Base-by-base conservation (phyloP, 2,888 invertebrate species). In the Galeruca laticollis region DNA sequence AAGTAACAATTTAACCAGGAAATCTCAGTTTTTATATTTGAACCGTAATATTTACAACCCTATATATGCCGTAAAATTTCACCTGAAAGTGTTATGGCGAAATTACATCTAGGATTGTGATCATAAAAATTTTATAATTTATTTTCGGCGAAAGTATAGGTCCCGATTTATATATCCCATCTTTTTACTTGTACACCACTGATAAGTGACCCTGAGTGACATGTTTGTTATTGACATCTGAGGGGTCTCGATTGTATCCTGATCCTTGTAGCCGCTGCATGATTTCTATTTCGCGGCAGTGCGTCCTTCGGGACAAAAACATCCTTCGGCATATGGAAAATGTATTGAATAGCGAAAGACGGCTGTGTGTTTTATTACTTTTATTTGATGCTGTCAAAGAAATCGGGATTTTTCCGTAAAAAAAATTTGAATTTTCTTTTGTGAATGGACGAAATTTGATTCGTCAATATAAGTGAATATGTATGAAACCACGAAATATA, bases 221-320 rank as follows among this genome's bases (percentile, higher is more conserved):
- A 73, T 77, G 76, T 75, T 68, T 76, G 79, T 77, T 80, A 80
- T 80, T 81, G 81, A 80, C 81, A 80, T 72, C 75, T 79, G 80
- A 78, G 75, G 70, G 75, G 77, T 74, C 60, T 60, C 60, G 59
- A 60, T 69, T 43, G 60, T 52, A 60, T 64, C 63, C 60, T 54
- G 71, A 60, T 64, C 60, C 54, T 33, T 59, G 63, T 65, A 57
- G 79, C 75, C 76, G 73, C 73, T 78, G 75, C 73, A 75, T 77
- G 77, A 78, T 80, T 81, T 81, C 80, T 75, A 81, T 81, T 80
- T 78, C 80, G 75, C 76, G 78, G 77, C 79, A 78, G 75, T 66
- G 31, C 71, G 75, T 78, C 77, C 81, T 77, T 77, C 61, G 75
- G 80, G 78, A 69, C 64, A 56, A 60, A 60, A 69, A 69, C 64